Base-by-base conservation (phyloP, 2,797 vertebrate genomes). In the Poecilia velifera region DNA sequence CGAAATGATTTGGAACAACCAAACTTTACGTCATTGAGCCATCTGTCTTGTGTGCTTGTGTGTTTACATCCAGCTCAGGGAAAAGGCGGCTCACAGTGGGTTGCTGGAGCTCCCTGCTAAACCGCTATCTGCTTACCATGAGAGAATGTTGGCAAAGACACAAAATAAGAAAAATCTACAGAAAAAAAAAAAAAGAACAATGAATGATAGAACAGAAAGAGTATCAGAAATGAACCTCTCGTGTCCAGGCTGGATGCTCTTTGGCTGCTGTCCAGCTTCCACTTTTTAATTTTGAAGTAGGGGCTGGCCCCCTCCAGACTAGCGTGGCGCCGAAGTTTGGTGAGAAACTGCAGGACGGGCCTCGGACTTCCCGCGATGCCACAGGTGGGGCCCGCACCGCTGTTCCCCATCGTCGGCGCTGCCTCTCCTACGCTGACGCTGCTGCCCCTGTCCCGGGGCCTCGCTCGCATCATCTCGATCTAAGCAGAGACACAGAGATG, bases 211-310 rank as follows among this genome's bases (percentile, higher is more conserved):
- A 75, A 49, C 51, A 16, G 83, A 80, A 80, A 75, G 73, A 51
- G 31, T 22, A 36, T 22, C 45, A 81, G 62, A 76, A 76, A 74
- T 94, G 87, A 98, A 98, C 98, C 98, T 97, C 97, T 95, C 0
- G 97, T 99, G 90, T 99, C 98, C 92, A 99, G 95, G 91, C 98
- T 99, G 62, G 97, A 98, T 0, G 98, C 98, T 86, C 98, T 93
- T 91, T 99, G 98, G 93, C 94, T 98, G 90, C 96, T 97, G 93
- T 99, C 98, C 87, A 99, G 93, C 87, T 98, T 99, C 98, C 98
- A 99, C 85, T 97, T 98, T 93, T 98, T 99, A 93, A 99, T 98
- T 91, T 96, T 98, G 92, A 99, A 97, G 93, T 98, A 99, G 28
- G 98, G 98, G 88, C 98, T 98, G 81, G 98, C 96, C 9, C 97